These are phyloP conservation scores for Gambusia holbrooki DNA, from an alignment of 2,113 vertebrate genomes.

Conservation along the genomic window DNA sequence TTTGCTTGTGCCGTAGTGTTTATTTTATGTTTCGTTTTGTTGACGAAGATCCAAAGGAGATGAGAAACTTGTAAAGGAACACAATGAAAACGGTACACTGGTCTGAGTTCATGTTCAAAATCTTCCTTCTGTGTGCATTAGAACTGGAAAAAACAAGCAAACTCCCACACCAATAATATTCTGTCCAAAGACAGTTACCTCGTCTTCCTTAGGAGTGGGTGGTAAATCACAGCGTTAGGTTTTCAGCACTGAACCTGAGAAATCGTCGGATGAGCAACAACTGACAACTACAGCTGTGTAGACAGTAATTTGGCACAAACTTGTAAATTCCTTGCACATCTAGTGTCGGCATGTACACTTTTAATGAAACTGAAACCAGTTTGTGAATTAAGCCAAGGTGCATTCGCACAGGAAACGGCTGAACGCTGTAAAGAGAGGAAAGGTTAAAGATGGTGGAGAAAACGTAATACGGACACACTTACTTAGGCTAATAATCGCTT, in stretches of 20 bases:
- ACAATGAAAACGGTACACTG: too few relatives aligned
- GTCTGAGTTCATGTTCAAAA: background rate
- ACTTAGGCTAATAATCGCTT: slow-evolving; percentile 9
- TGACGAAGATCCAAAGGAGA: too few relatives aligned
- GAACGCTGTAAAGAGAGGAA: background rate
- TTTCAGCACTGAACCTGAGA: background rate
- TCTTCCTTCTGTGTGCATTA: background rate
- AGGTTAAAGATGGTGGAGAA: slow-evolving; percentile 3
- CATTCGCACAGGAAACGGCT: background rate
- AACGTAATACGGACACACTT: background rate
- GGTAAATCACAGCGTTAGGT: background rate
- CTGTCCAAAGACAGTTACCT: background rate
- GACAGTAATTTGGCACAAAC: slow-evolving; percentile 4
- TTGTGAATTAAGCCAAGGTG: slow-evolving; percentile 20
- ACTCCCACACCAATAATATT: too few relatives aligned
- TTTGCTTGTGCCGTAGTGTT: background rate
- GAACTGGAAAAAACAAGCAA: too few relatives aligned
- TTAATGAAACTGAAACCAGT: slow-evolving; percentile 39
- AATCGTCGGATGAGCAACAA: background rate
- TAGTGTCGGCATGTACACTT: slow-evolving; percentile 7
- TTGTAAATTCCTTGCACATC: slow-evolving; percentile 25
- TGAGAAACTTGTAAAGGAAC: too few relatives aligned
- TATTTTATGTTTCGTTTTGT: too few relatives aligned
- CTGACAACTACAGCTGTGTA: background rate
- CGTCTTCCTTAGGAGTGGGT: background rate